Evolutionary conservation across 2,888 invertebrate species (phyloP), one percentile per base, ranked within the genome.

Genomic region (Trichopoda pennipes): DNA sequence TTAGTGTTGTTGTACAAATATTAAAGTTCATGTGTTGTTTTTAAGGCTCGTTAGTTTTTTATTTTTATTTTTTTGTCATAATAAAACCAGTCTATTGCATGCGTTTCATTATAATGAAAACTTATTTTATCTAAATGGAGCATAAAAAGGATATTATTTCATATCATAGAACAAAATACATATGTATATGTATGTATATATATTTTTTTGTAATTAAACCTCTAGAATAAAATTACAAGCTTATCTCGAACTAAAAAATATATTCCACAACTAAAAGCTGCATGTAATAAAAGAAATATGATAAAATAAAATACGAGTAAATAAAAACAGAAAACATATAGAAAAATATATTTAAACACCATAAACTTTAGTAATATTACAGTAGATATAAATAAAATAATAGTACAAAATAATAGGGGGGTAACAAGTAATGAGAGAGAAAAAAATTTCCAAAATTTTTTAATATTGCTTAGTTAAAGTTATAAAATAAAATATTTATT

Each of bases 71-170:
- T 28, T 28, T 35, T 32, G 42, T 58, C 23, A 17, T 17, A 28
- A 23, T n/a, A 21, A 42, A 9, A 35, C 12, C 10, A 38, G 38
- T 8, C 44, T 51, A 14, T 68, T 42, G 68, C 68, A 76, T 76
- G 68, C n/a, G 16, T 49, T 35, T n/a, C 21, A 47, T 35, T n/a
- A 68, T 17, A 21, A 60, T 44, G 17, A n/a, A 60, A 42, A 21
- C 21, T 49, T 28, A 68, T 35, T 75, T 60, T 23, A 77, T 69
- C 70, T 56, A 64, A 63, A 63, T 61, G 44, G 21, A 63, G 23
- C 42, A 16, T 23, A 60, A 51, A 60, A 64, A 35, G 44, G 35
- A 72, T 63, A 51, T 58, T 76, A 14, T 55, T 19, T 16, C n/a
- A 16, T 23, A 55, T 10, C 32, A 44, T 17, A 19, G 35, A 21